Conservation (phyloP, 2,797 vertebrate genomes). For the Ibycter americanus region DNA sequence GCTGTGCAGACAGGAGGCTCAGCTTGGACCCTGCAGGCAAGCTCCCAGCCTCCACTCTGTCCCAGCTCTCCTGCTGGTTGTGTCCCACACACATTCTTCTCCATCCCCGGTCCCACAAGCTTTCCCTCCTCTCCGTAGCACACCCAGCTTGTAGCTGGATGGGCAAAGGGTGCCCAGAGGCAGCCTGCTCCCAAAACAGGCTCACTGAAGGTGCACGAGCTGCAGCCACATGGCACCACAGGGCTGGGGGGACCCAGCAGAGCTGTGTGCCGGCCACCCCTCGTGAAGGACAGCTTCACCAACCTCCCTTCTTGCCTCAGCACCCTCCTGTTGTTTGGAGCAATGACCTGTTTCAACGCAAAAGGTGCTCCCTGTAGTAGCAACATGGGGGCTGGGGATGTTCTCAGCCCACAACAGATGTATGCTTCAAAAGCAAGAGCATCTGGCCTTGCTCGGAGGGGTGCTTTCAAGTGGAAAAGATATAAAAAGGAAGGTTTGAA, state of each 20-base stretch:
- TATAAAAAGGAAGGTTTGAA: not conserved
- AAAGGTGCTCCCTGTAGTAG: not conserved
- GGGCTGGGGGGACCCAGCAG: not conserved
- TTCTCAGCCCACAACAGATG: not conserved
- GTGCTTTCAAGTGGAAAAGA: not conserved
- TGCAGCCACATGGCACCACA: not conserved
- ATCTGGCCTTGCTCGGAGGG: not conserved
- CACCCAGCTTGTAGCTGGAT: not conserved
- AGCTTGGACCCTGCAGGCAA: not conserved
- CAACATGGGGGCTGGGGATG: not conserved
- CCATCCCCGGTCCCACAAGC: not conserved
- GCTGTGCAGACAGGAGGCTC: not conserved
- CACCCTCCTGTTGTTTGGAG: not conserved
- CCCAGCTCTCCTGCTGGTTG: not conserved
- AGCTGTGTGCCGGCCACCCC: not conserved
- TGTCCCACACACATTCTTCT: not conserved
- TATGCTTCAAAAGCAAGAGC: not conserved
- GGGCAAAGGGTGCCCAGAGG: not conserved
- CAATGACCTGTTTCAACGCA: rapidly evolving
- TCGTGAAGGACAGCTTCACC: not conserved
- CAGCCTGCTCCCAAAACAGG: not conserved
- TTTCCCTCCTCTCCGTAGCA: not conserved
- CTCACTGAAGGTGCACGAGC: not conserved
- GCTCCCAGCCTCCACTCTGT: not conserved
- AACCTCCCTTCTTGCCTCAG: not conserved